Percentiles rank a stretch among this genome's conserved stretches.
phyloP scores from a whole-genome alignment of 1,140 invertebrate species.

The Helicoverpa zea region DNA sequence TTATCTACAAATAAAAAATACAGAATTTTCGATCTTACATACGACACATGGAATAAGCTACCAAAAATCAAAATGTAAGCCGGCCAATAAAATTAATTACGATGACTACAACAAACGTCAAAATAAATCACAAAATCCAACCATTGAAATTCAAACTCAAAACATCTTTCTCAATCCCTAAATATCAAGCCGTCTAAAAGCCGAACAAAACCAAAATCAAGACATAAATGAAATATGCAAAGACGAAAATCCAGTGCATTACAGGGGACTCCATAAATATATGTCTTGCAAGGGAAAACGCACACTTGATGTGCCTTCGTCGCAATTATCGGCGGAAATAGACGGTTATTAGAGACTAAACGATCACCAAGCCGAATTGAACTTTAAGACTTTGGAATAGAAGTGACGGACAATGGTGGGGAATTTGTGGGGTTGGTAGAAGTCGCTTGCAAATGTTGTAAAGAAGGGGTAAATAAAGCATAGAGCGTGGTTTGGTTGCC shows the following conservation, averaged over 20 bases:
- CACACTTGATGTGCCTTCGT: conserved; percentile 59
- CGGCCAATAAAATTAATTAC: neutral
- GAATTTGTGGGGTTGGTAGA: neutral
- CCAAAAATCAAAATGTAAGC: too few relatives aligned
- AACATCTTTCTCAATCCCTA: neutral
- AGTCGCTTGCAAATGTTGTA: neutral
- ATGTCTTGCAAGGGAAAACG: conserved; percentile 57
- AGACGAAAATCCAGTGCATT: conserved; percentile 9
- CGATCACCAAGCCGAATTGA: conserved; percentile 23
- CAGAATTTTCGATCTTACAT: neutral
- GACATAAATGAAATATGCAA: conserved; percentile 38
- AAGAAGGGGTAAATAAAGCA: conserved; percentile 54
- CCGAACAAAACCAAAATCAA: conserved; percentile 18
- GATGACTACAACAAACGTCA: neutral
- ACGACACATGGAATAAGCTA: too few relatives aligned
- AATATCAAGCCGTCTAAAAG: conserved; percentile 15
- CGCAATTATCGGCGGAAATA: conserved; percentile 65
- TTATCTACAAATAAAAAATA: neutral
- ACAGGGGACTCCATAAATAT: conserved; percentile 39
- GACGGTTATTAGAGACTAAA: conserved; percentile 31
- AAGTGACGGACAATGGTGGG: neutral
- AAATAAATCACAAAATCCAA: neutral
- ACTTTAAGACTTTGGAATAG: conserved; percentile 38
- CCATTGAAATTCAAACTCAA: neutral
- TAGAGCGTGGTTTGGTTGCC: conserved; percentile 51